Base-by-base conservation (phyloP, 2,113 vertebrate species). In the Pithys albifrons region DNA sequence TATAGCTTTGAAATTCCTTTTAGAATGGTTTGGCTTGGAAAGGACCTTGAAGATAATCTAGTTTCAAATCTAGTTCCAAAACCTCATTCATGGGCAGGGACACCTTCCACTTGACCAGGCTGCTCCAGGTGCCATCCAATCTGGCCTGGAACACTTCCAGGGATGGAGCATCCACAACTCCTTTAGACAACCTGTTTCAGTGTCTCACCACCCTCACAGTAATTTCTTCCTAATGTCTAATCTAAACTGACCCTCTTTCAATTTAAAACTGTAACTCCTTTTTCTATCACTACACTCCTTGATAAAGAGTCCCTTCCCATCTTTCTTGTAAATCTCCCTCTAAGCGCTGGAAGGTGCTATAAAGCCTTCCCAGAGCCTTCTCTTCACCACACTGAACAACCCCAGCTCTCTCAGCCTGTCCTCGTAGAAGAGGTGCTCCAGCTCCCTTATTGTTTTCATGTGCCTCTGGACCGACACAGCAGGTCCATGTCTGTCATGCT, bases 391-490 rank as follows among this genome's bases (percentile, higher is more conserved):
- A 2, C 10, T 58, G 9, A 37, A 31, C 8, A 66, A 16, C 1
- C 5, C 4, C 19, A 61, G 2, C 8, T 71, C 6, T 28, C 9
- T 82, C 28, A 83, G 10, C 2, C 28, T 51, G 14, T 51, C 10
- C 6, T 55, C 19, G 10, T 0, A 65, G 9, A 5, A 12, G 14
- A 67, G 17, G 12, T 31, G 2, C 19, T 91, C 33, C 57, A 62
- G 24, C 17, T 7, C 14, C 3, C 27, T 23, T 39, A 29, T 22
- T 4, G 27, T 65, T 59, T 86, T 79, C 0, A 0, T 28, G 43
- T 23, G 14, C 11, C 24, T 69, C 43, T 71, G 33, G 43, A 71
- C 14, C 1, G 0, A 0, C 10, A 49, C 4, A 1, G 5, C 6
- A 49, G 24, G 2, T 48, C 23, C 3, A 9, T 10, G 6, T 29